phyloP scores from a whole-genome alignment of 64 coral and sea anemone species.

The Pachyseris speciosa region DNA sequence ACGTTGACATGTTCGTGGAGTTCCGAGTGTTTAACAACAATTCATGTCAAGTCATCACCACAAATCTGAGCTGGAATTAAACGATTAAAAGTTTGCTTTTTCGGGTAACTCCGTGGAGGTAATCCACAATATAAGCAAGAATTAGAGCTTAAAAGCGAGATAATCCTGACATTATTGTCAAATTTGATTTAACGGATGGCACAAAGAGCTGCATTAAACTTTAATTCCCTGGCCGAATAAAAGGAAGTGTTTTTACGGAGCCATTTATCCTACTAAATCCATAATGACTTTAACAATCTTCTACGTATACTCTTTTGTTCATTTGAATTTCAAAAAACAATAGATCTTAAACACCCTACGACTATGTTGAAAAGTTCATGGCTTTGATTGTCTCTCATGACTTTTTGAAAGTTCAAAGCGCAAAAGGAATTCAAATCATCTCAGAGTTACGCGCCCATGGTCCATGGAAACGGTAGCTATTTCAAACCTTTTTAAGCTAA shows the following conservation, averaged over 20 bases:
- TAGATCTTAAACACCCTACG: not conserved
- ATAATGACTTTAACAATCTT: not conserved
- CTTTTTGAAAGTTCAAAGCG: no score
- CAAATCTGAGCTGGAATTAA: not conserved
- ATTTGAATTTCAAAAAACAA: constrained; percentile 27
- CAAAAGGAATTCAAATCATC: no score
- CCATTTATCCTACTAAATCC: not conserved
- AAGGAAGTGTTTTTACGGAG: not conserved
- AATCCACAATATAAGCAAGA: not conserved
- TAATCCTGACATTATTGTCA: not conserved
- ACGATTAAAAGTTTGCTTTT: not conserved
- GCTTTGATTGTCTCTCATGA: not conserved
- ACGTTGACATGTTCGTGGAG: not conserved
- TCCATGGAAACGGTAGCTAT: constrained; percentile 1
- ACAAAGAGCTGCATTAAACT: constrained; percentile 24
- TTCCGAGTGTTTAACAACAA: not conserved
- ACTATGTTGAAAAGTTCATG: constrained; percentile 14
- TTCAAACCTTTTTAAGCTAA: not conserved
- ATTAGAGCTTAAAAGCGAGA: not conserved
- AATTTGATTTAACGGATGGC: constrained; percentile 16
- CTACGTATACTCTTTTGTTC: not conserved
- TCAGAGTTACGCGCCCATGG: no score
- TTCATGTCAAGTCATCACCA: not conserved
- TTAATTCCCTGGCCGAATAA: no score
- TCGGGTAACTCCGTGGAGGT: not conserved